Evolutionary conservation across 2,888 invertebrate species (phyloP).

Genomic region (Drosophila siamana): DNA sequence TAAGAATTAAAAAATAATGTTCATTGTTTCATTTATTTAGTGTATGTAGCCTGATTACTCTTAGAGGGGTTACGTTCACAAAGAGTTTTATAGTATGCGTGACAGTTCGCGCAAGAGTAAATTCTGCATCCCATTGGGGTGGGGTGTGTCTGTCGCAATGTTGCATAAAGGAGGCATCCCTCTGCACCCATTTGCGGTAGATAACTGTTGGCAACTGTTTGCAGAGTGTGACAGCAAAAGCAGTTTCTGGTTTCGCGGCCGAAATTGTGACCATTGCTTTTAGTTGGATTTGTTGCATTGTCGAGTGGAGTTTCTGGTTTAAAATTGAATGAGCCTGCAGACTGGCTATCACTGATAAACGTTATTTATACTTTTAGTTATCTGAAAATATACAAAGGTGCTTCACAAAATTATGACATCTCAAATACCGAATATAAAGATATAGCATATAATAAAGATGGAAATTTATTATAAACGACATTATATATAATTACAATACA

Average conservation of each 20-base stretch:
- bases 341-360: constrained; percentile 4
- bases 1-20: no score
- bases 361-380: neutral
- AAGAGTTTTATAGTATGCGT: no score
- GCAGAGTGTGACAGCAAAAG: constrained; percentile 28
- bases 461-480: no score
- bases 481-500: no score
- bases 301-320: no score
- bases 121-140: neutral
- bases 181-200: neutral
- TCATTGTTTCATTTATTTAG: no score
- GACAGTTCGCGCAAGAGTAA: no score
- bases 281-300: neutral
- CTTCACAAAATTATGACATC: constrained; percentile 3
- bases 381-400: no score
- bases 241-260: constrained; percentile 21
- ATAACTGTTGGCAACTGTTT: constrained; percentile 15
- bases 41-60: no score
- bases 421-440: neutral
- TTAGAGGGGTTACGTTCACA: no score
- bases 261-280: constrained; percentile 19
- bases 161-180: constrained; percentile 9
- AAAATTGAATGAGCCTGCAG: no score
- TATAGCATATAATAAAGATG: neutral
- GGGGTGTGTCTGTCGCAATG: constrained; percentile 1